Conservation (phyloP, 2,888 invertebrate genomes). For the Diaphora mendica region DNA sequence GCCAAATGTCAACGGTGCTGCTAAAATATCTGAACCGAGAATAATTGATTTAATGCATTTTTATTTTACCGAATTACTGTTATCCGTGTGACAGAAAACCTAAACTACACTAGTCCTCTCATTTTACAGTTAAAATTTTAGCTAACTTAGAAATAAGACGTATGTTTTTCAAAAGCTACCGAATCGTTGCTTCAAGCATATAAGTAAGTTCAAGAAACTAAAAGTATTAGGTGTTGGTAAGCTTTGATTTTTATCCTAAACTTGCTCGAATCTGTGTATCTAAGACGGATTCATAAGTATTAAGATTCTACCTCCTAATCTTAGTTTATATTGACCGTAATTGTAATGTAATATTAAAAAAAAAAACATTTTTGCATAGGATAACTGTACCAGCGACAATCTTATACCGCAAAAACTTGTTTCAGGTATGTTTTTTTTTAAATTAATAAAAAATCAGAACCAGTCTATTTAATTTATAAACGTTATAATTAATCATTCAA, state of each 20-base stretch:
- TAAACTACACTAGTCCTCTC: not conserved
- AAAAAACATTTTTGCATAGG: not conserved
- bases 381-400: not conserved
- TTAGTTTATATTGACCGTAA: not conserved
- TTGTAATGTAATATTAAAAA: not conserved
- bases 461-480: not conserved
- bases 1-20: constrained; percentile 53
- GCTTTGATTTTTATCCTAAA: not conserved
- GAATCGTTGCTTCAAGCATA: not conserved
- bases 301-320: not conserved
- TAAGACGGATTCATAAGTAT: too few species aligned
- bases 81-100: constrained; percentile 34
- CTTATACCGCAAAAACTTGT: not conserved
- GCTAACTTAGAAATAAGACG: not conserved
- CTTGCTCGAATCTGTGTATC: not conserved
- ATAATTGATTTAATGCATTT: constrained; percentile 72
- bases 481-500: not conserved
- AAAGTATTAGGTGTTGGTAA: not conserved
- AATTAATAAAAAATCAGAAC: not conserved
- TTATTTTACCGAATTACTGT: constrained; percentile 49
- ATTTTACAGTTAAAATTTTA: not conserved
- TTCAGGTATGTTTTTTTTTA: too few species aligned
- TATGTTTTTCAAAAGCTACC: not conserved
- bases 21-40: constrained; percentile 65
- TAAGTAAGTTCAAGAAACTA: not conserved